Base-by-base conservation (phyloP, 37 sponge, comb jelly and placozoan genomes). In the Oscarella lobularis region DNA sequence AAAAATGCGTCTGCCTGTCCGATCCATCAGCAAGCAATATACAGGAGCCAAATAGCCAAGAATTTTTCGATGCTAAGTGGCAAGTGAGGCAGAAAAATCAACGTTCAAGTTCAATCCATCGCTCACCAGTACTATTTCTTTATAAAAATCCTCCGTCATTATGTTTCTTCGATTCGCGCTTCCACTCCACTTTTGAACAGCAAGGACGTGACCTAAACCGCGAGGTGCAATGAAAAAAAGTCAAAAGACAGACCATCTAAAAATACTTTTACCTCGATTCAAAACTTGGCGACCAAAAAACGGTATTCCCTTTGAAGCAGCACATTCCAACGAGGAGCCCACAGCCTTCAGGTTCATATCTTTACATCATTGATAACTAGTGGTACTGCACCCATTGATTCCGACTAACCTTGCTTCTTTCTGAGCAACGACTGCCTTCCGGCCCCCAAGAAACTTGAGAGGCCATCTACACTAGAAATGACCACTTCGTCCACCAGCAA, bases 21-120 rank as follows among this genome's bases (percentile, higher is more conserved):
- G 36, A 54, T 90, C 91, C 79, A 82, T 84, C 14, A 83, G 33
- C 5, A 87, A 68, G 54, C 91, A 90, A 76, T 84, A 90, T 3
- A 84, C 70, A 9, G 91, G 79, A 67, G 88, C 88, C 40, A 90
- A 66, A 37, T 90, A 87, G 30, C 91, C 91, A 29, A 90, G 79
- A 34, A 87, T 35, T 14, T 74, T 32, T 5, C 77, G 65, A 2
- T 79, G 82, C 91, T 89, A 73, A 0, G 4, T 37, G 3, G 67
- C 1, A 38, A 74, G n/a, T n/a, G n/a, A n/a, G n/a, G n/a, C n/a
- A n/a, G n/a, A n/a, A n/a, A n/a, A n/a, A n/a, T n/a, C n/a, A n/a
- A n/a, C n/a, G n/a, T n/a, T n/a, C n/a, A n/a, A n/a, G n/a, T n/a
- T n/a, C n/a, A n/a, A n/a, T n/a, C n/a, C n/a, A n/a, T n/a, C n/a